Evolutionary conservation across 2,797 vertebrate genomes (phyloP), one percentile per base, ranked within the genome.

Genomic region (Poecilia picta): DNA sequence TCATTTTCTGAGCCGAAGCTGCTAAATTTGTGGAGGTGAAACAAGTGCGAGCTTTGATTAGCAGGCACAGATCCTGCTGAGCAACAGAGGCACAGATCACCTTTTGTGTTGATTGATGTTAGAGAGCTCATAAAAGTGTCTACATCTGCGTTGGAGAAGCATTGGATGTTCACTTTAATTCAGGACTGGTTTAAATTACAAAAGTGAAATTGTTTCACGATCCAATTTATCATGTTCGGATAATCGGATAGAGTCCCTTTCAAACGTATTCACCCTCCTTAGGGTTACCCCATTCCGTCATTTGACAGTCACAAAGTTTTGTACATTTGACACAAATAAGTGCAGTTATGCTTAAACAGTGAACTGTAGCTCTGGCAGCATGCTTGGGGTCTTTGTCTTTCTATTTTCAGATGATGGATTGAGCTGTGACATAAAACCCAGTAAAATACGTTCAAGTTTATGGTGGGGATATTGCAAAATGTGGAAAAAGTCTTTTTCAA

Each of bases 41-140:
- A 82, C 75, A 74, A 83, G 80, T 47, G 47, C 72, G 73, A 23
- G 68, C 83, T 77, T 53, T 79, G 79, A 88, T 86, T 73, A 82
- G 66, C 79, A 23, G 74, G 66, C 81, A 15, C 45, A 72, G 3
- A 72, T 59, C 31, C n/a, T 47, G 75, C 77, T 76, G 81, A 78
- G 78, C 82, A 82, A 75, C 80, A 78, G 74, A 87, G 68, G 66
- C 70, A 31, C 31, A 31, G 75, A 83, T 78, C 74, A 82, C 78
- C 80, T 83, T 70, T 25, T 10, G 51, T n/a, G 47, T 81, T 78
- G 83, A 8, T 10, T 57, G 73, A 49, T 83, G 80, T 88, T 87
- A 76, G 81, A 81, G 74, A 79, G 64, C 77, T 88, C 88, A 87
- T 91, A 81, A 88, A 92, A 84, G 53, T 83, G 78, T 91, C 82